Conservation (phyloP, 2,888 invertebrate genomes). For the Heliconius cydno region DNA sequence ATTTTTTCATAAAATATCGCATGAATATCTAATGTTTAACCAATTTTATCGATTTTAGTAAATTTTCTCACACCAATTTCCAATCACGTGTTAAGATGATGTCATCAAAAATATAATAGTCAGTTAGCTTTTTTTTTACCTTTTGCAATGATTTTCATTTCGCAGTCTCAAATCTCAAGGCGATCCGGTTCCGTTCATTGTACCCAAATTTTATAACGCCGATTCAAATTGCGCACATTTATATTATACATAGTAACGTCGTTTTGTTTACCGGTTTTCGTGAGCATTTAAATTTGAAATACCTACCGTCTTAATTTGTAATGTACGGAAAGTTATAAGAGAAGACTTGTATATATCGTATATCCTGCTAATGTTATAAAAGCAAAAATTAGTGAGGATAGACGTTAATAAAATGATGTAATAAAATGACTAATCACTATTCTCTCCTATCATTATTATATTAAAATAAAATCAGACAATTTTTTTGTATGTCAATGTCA, state of each 20-base stretch:
- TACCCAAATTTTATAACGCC: conserved; percentile 67
- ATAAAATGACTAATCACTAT: too few relatives aligned
- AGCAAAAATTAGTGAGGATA: too few relatives aligned
- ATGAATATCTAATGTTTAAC: background rate
- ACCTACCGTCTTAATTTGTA: conserved; percentile 38
- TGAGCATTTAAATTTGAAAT: conserved; percentile 33
- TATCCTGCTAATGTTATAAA: background rate
- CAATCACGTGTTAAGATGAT: conserved; percentile 40
- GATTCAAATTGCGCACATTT: conserved; percentile 54
- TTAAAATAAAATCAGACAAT: background rate
- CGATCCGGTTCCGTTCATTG: conserved; percentile 74
- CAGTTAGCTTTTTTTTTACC: conserved; percentile 42
- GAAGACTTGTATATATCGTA: background rate
- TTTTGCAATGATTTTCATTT: conserved; percentile 55
- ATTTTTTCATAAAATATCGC: background rate
- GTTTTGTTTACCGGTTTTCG: conserved; percentile 36
- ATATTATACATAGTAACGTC: conserved; percentile 36
- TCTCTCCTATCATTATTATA: too few relatives aligned
- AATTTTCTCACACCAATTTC: conserved; percentile 25
- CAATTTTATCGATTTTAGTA: background rate
- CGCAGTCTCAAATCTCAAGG: conserved; percentile 77
- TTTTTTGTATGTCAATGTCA: background rate
- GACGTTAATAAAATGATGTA: too few relatives aligned
- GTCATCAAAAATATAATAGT: conserved; percentile 43
- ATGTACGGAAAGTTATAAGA: conserved; percentile 37